These are phyloP conservation scores for Microchirus variegatus DNA, from an alignment of 2,797 vertebrate genomes.

Conservation along the genomic window DNA sequence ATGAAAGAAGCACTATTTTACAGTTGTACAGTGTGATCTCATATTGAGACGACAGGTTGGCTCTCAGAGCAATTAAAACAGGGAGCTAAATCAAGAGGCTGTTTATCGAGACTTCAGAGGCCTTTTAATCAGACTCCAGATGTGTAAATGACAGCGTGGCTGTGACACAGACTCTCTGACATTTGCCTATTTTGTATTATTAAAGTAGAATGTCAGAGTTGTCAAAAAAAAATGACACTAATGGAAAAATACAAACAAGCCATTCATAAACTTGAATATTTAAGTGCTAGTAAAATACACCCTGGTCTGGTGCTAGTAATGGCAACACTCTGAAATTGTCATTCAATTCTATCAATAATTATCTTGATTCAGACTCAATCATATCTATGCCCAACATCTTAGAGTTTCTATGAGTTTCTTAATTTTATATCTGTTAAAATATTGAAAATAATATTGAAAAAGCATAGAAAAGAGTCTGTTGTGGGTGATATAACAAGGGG, in stretches of 20 bases:
- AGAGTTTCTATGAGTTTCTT: neutral
- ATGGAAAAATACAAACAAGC: conserved; percentile 72
- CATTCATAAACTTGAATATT: conserved; percentile 46
- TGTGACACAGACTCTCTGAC: conserved; percentile 43
- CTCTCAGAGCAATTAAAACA: conserved; percentile 61
- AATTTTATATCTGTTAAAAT: too few species aligned
- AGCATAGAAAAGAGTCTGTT: neutral
- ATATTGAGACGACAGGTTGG: conserved; percentile 35
- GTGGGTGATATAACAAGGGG: neutral
- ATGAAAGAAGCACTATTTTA: conserved; percentile 47
- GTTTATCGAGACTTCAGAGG: conserved; percentile 64
- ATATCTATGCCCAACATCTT: conserved; percentile 1
- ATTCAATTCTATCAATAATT: conserved; percentile 23
- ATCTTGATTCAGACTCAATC: neutral
- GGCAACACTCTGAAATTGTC: conserved; percentile 36
- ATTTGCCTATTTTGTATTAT: conserved; percentile 59
- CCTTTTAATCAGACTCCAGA: conserved; percentile 41
- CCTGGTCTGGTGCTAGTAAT: conserved; percentile 39
- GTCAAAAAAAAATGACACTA: conserved; percentile 59
- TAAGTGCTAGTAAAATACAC: conserved; percentile 59
- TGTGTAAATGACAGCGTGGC: conserved; percentile 51
- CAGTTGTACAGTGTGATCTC: conserved; percentile 34
- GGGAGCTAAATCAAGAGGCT: conserved; percentile 50
- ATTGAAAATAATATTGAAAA: too few species aligned
- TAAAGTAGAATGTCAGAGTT: conserved; percentile 55